Conservation (phyloP, 2,113 vertebrate genomes). For the Martes martes region DNA sequence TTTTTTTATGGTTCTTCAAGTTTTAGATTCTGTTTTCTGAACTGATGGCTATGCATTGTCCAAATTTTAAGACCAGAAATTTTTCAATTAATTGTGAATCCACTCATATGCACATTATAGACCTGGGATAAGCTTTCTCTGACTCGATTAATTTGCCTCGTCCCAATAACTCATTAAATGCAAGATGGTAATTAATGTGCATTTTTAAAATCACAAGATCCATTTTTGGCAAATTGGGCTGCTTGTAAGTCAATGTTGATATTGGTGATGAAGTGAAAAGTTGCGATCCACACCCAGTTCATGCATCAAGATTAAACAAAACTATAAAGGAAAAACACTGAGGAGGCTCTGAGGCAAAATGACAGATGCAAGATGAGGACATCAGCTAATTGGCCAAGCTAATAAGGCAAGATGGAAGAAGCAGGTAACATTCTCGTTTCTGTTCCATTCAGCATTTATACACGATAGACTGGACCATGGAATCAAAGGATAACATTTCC, state of each 20-base stretch:
- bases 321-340: neutral
- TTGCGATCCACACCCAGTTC: neutral
- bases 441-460: neutral
- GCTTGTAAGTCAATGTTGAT: constrained; percentile 67
- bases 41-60: neutral
- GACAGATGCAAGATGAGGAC: neutral
- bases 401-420: neutral
- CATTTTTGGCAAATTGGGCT: constrained; percentile 72
- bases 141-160: constrained; percentile 72
- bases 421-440: neutral
- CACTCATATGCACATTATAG: constrained; percentile 63
- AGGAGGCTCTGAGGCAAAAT: neutral
- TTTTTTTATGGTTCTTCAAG: neutral
- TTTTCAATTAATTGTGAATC: constrained; percentile 64
- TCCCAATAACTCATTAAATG: constrained; percentile 72
- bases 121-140: constrained; percentile 71
- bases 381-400: neutral
- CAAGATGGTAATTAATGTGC: constrained; percentile 77
- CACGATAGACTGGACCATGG: neutral
- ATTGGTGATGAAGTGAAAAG: constrained; percentile 66
- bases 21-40: neutral
- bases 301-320: constrained; percentile 16
- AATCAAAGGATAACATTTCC: neutral
- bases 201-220: constrained; percentile 66
- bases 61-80: constrained; percentile 54